Percentiles rank a stretch among this genome's conserved stretches.
phyloP scores from a whole-genome alignment of 1,140 invertebrate species.

The Drosophila parabipectinata region DNA sequence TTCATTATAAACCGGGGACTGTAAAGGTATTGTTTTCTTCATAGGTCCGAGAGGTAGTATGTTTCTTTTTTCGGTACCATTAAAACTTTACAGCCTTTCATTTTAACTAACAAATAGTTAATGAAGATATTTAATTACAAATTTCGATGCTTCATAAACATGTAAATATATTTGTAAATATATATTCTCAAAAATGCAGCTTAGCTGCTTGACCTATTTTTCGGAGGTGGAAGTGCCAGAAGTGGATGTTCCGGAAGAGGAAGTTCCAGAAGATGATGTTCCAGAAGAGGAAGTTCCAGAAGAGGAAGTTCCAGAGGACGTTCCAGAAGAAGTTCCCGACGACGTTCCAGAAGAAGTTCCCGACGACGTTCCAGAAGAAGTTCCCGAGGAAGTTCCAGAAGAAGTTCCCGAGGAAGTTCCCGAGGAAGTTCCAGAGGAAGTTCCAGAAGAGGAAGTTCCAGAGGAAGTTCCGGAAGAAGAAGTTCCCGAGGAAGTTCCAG shows the following conservation, averaged over 20 bases:
- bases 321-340: not conserved
- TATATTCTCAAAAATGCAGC: not conserved
- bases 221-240: conserved; percentile 1
- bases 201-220: not conserved
- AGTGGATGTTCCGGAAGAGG: not conserved
- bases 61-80: not conserved
- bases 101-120: not conserved
- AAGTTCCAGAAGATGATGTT: not conserved
- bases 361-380: not conserved
- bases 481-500: conserved; percentile 6
- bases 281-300: not conserved
- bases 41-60: not conserved
- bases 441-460: not conserved
- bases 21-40: not conserved
- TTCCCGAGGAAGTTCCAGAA: not conserved
- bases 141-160: conserved; percentile 8
- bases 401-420: not conserved
- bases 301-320: not conserved
- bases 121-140: not conserved
- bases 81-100: too few relatives aligned
- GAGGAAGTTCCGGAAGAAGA: not conserved
- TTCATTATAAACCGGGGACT: not conserved
- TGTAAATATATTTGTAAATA: not conserved
- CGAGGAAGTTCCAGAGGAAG: not conserved
- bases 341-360: not conserved